Evolutionary conservation across 2,888 invertebrate genomes (phyloP), one percentile per base, ranked within the genome.

Genomic region (Miltochrista miniata): DNA sequence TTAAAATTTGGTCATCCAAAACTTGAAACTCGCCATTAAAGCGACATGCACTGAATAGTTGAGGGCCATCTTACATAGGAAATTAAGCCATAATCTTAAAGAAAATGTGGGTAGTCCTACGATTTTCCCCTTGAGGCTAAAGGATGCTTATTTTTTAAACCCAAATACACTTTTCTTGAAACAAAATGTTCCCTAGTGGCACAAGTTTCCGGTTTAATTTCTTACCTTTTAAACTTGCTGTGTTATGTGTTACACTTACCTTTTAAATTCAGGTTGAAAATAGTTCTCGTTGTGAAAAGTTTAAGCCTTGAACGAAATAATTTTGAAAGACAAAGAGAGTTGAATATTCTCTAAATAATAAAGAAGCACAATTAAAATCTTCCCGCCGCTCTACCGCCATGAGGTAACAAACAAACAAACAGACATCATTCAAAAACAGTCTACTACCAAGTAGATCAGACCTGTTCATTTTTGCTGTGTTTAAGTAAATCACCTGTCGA

Each of bases 41-140:
- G 13, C 36, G 10, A 12, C 3, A 41, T 44, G 38, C 35, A 24
- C 33, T 42, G n/a, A n/a, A n/a, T 48, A 38, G 12, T 38, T 31
- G 42, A 43, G 37, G 31, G 7, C 31, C 18, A 38, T 48, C 10
- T 30, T 40, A 45, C 41, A 42, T 33, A 24, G 31, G 12, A 37
- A 41, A 51, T 51, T 51, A 51, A 41, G 38, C 34, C 13, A 43
- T 48, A 45, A 51, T 51, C 51, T 29, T 34, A 8, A 42, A 51
- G 51, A 37, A 30, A n/a, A 39, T 15, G 31, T 34, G 40, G 44
- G 38, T 40, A 13, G 52, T 34, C 40, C 51, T 58, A 45, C 45
- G 41, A 24, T 24, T 45, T 34, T 9, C 31, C 35, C 11, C 3
- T 13, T 9, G 34, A 35, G 33, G 39, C 36, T 49, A 43, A 46